Percentiles rank a stretch among this genome's conserved stretches.
Evolutionary conservation across 1,140 invertebrate genomes (phyloP).

Genomic region (Hycleus phaleratus): DNA sequence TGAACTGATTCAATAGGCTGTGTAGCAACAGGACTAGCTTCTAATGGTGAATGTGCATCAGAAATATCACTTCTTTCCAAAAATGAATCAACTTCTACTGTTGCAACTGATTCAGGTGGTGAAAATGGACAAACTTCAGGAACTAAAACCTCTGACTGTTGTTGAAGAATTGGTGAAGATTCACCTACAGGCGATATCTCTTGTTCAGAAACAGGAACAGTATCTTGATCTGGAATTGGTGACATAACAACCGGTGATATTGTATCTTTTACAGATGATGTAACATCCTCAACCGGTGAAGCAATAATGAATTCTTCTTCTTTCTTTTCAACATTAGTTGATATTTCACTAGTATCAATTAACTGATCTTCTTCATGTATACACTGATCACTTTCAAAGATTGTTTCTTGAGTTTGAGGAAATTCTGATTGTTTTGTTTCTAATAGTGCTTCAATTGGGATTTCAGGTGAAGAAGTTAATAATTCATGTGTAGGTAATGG

Average conservation of each 20-base stretch:
- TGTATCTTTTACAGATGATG: conserved; percentile 16
- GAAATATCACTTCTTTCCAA: conserved; percentile 19
- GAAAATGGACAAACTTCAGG: background rate
- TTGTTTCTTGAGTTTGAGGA: too few relatives aligned
- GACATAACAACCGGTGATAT: background rate
- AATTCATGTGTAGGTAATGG: background rate
- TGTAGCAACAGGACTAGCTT: conserved; percentile 1
- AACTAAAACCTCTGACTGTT: background rate
- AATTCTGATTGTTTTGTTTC: background rate
- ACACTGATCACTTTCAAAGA: too few relatives aligned
- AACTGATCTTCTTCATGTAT: background rate
- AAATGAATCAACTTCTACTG: conserved; percentile 23
- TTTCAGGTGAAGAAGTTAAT: background rate
- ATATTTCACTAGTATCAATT: background rate
- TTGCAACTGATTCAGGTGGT: conserved; percentile 18
- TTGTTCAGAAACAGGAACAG: conserved; percentile 6
- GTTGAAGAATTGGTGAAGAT: background rate
- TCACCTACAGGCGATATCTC: background rate
- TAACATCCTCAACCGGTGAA: conserved; percentile 27
- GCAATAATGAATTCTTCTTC: conserved; percentile 3
- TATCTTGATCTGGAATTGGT: conserved; percentile 6
- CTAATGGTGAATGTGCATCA: conserved; percentile 20
- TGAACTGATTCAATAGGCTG: background rate
- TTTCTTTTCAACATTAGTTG: background rate
- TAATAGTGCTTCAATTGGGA: background rate